phyloP scores from a whole-genome alignment of 2,888 invertebrate species.

The Xestia c-nigrum region DNA sequence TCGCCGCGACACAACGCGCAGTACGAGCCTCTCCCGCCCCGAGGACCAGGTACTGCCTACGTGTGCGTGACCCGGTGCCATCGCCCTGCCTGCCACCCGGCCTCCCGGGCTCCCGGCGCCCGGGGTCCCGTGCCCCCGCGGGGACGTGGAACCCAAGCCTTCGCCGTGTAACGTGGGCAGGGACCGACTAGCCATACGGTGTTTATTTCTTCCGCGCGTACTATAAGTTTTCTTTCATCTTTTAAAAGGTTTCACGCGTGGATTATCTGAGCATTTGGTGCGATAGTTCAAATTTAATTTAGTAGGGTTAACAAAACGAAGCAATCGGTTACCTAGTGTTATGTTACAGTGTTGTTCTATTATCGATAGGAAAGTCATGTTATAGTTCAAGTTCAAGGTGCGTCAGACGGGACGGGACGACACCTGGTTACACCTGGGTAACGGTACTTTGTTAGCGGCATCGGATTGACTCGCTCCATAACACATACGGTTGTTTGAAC shows the following conservation, averaged over 20 bases:
- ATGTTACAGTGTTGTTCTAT: conserved; percentile 34
- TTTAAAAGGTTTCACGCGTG: conserved; percentile 43
- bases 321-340: conserved; percentile 23
- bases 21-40: conserved; percentile 85
- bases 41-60: conserved; percentile 85
- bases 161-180: conserved; percentile 21
- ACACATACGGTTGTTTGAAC: conserved; percentile 23
- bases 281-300: conserved; percentile 24
- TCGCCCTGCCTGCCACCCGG: not conserved
- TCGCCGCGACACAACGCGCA: conserved; percentile 87
- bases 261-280: conserved; percentile 45
- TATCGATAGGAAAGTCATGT: conserved; percentile 14
- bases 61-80: conserved; percentile 3
- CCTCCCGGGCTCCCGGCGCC: not conserved
- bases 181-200: conserved; percentile 25
- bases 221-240: conserved; percentile 51
- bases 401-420: not conserved
- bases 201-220: conserved; percentile 21
- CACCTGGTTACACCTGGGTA: conserved; percentile 26
- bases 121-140: conserved; percentile 29
- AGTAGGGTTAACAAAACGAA: conserved; percentile 19
- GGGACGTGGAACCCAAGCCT: conserved; percentile 57
- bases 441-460: conserved; percentile 50
- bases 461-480: conserved; percentile 19
- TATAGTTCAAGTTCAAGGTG: conserved; percentile 17